Conservation (phyloP, 2,113 vertebrate species). For the Spizaetus ornatus region DNA sequence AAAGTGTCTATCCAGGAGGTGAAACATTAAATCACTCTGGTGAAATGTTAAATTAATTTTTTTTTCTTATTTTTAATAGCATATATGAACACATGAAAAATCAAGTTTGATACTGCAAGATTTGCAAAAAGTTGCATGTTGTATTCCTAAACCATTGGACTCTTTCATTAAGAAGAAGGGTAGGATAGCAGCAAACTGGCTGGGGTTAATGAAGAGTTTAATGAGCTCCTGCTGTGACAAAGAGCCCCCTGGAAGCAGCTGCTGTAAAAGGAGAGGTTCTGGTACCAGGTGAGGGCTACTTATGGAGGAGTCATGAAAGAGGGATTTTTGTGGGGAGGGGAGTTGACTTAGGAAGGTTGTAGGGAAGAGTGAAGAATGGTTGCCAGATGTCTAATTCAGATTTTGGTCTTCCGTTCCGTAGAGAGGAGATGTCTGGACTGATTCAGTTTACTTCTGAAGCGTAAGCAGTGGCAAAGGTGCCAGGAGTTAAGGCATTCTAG, state of each 20-base stretch:
- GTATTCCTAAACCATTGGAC: not conserved
- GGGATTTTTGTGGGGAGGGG: fast-evolving
- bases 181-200: not conserved
- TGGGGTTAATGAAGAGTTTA: not conserved
- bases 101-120: not conserved
- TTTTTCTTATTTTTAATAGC: not conserved
- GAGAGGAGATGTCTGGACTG: not conserved
- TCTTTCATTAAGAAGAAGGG: not conserved
- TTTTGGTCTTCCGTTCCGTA: not conserved
- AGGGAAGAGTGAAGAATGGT: not conserved
- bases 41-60: not conserved
- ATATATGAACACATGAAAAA: not conserved
- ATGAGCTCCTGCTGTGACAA: not conserved
- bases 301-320: not conserved
- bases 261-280: not conserved
- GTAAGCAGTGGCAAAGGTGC: not conserved
- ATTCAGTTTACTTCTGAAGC: not conserved
- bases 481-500: not conserved
- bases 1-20: not conserved
- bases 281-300: not conserved
- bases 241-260: not conserved
- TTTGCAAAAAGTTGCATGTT: not conserved
- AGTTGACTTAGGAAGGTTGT: not conserved
- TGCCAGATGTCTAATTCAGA: not conserved
- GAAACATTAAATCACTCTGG: not conserved